Evolutionary conservation across 1,140 invertebrate genomes (phyloP).

Genomic region (Argopecten irradians): DNA sequence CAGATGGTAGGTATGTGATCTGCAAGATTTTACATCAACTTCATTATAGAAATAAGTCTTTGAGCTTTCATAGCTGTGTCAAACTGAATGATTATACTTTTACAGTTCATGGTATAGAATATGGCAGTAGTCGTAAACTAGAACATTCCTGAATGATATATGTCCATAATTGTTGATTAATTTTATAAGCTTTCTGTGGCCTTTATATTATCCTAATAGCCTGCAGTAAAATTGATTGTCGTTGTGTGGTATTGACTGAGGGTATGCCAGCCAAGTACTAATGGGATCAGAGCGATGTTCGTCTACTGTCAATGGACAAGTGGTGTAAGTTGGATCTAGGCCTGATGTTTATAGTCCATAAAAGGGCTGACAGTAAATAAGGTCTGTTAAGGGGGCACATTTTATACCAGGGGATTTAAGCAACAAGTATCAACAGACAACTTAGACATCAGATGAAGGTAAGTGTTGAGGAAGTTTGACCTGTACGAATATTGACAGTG

Average conservation of each 20-base stretch:
- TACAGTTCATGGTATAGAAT: too few relatives aligned
- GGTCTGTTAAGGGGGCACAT: background rate
- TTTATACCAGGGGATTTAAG: background rate
- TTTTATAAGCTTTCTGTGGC: background rate
- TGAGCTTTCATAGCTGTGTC: too few relatives aligned
- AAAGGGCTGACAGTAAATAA: background rate
- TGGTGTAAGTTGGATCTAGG: background rate
- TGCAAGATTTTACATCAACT: too few relatives aligned
- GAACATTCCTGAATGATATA: too few relatives aligned
- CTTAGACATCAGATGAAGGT: background rate
- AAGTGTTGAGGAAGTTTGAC: background rate
- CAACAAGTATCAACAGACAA: constrained; percentile 5
- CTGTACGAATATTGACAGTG: background rate
- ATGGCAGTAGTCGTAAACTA: too few relatives aligned
- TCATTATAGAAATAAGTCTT: too few relatives aligned
- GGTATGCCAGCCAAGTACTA: background rate
- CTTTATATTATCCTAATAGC: background rate
- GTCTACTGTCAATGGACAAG: background rate
- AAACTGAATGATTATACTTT: too few relatives aligned
- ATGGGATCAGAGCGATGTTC: background rate
- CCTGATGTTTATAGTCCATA: too few relatives aligned
- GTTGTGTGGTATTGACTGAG: background rate
- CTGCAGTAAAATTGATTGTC: background rate
- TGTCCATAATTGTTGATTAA: background rate
- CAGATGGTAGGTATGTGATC: too few relatives aligned